Evolutionary conservation across 2,888 invertebrate genomes (phyloP).

Genomic region (Pheosia gnoma): DNA sequence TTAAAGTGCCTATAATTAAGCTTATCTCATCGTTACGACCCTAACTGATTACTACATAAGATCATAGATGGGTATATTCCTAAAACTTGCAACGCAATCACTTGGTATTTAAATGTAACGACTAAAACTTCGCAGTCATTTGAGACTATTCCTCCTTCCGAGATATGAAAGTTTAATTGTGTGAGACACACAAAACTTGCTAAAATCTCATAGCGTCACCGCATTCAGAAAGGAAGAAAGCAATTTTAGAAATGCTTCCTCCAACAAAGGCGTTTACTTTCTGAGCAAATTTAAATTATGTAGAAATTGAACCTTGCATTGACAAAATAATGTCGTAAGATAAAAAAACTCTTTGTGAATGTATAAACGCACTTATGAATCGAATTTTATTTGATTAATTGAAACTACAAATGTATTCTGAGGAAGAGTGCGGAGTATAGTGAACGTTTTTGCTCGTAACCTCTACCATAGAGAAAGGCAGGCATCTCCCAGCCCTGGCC

Average conservation of each 20-base stretch:
- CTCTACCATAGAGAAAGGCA: conserved; percentile 40
- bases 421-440: conserved; percentile 26
- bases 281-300: neutral
- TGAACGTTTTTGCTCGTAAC: conserved; percentile 45
- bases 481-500: conserved; percentile 40
- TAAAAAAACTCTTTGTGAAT: conserved; percentile 49
- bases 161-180: neutral
- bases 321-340: conserved; percentile 31
- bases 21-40: too few relatives aligned
- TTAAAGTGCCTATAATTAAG: too few relatives aligned
- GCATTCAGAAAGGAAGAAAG: neutral
- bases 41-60: too few relatives aligned
- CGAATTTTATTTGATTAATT: conserved; percentile 62
- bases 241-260: neutral
- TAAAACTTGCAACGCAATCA: too few relatives aligned
- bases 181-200: neutral
- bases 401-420: conserved; percentile 43
- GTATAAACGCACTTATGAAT: conserved; percentile 44
- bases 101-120: neutral
- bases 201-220: neutral
- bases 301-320: conserved; percentile 5
- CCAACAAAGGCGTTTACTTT: neutral
- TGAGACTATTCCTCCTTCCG: conserved; percentile 7
- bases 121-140: conserved; percentile 13
- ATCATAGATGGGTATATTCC: too few relatives aligned